phyloP scores from a whole-genome alignment of 1,140 invertebrate species.

The Bilobella aurantiaca region DNA sequence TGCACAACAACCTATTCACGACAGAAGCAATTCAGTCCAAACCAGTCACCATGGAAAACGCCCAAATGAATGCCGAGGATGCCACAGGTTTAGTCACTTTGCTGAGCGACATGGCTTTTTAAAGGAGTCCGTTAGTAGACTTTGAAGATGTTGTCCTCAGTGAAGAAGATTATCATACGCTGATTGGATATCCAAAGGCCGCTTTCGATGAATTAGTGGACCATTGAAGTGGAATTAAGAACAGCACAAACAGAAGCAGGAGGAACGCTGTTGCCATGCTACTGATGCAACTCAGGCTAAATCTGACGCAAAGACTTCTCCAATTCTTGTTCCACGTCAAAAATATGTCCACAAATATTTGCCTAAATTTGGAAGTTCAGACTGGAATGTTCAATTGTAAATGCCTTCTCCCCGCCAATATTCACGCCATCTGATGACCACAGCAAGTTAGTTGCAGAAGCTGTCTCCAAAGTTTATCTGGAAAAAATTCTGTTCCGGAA shows the following conservation, averaged over 20 bases:
- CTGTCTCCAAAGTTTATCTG: neutral
- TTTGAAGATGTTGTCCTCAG: neutral
- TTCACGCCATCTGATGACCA: neutral
- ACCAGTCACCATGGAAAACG: neutral
- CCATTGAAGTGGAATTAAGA: neutral
- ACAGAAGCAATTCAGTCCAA: neutral
- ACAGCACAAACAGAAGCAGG: neutral
- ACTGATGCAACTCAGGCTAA: neutral
- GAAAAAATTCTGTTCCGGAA: neutral
- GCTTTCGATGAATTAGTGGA: neutral
- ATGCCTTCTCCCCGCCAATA: constrained; percentile 3
- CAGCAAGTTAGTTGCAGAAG: neutral
- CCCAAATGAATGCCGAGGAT: neutral
- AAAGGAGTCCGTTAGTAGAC: neutral
- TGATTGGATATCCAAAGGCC: neutral
- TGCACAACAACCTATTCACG: neutral
- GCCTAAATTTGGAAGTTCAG: no score
- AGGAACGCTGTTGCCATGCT: constrained; percentile 15
- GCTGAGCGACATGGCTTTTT: neutral
- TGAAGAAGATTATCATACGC: neutral
- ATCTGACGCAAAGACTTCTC: neutral
- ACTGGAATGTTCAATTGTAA: constrained; percentile 6
- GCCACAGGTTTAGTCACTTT: neutral
- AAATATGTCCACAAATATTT: neutral
- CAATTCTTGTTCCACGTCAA: neutral